phyloP scores from a whole-genome alignment of 2,888 invertebrate species.

The Ditylenchus weischeri region DNA sequence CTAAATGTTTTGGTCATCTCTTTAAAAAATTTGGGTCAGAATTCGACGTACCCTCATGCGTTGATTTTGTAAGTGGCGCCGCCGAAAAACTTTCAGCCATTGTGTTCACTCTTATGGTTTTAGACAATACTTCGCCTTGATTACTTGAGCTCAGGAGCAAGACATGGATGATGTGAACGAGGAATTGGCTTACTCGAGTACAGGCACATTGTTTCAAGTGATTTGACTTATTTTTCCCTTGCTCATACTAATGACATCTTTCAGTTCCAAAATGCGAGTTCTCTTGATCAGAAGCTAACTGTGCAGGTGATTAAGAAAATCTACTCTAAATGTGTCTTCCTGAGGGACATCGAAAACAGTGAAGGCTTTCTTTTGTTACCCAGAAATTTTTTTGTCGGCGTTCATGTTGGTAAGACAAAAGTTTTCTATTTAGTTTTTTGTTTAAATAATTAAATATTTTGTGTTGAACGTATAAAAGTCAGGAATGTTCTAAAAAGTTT shows the following conservation, averaged over 20 bases:
- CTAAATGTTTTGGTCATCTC: too few relatives aligned
- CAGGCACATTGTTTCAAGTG: conserved; percentile 10
- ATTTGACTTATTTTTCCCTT: neutral
- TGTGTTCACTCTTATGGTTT: too few relatives aligned
- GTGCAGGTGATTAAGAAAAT: neutral
- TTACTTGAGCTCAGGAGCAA: neutral
- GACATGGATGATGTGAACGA: neutral
- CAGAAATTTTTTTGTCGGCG: too few relatives aligned
- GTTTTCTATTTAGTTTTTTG: too few relatives aligned
- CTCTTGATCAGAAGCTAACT: neutral
- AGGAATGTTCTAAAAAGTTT: too few relatives aligned
- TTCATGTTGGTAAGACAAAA: too few relatives aligned
- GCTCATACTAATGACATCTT: neutral
- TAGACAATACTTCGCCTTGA: neutral
- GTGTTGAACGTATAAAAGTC: too few relatives aligned
- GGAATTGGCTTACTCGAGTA: neutral
- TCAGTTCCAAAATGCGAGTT: neutral
- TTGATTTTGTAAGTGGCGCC: conserved; percentile 15
- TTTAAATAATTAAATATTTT: too few relatives aligned
- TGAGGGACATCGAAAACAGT: neutral
- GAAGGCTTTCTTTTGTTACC: too few relatives aligned
- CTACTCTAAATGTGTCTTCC: too few relatives aligned
- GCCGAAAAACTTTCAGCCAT: neutral
- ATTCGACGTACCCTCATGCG: conserved; percentile 5
- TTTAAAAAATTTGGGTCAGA: conserved; percentile 5